Evolutionary conservation across 2,888 invertebrate species (phyloP).

Genomic region (Drosophila borborema): DNA sequence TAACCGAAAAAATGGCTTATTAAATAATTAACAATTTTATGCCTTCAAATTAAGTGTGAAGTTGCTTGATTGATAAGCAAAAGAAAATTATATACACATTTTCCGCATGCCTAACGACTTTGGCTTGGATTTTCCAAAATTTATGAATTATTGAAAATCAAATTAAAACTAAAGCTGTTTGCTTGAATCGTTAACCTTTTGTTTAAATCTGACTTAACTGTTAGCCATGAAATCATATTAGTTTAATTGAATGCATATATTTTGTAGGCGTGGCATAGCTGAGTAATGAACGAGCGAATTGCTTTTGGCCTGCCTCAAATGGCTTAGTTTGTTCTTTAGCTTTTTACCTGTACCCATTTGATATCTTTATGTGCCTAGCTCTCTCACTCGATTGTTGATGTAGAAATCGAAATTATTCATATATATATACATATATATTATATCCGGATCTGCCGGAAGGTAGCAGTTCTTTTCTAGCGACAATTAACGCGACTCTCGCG

Average conservation of each 20-base stretch:
- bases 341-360: neutral
- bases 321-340: neutral
- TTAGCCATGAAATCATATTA: neutral
- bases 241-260: neutral
- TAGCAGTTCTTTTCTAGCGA: constrained; percentile 30
- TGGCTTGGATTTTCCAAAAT: neutral
- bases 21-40: neutral
- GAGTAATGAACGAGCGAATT: neutral
- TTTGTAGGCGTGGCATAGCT: neutral
- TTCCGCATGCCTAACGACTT: constrained; percentile 1
- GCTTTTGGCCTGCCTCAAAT: neutral
- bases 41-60: neutral
- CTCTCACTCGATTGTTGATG: neutral
- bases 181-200: neutral
- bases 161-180: neutral
- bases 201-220: neutral
- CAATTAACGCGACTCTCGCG: constrained; percentile 40
- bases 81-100: neutral
- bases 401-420: neutral
- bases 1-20: neutral
- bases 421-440: neutral
- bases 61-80: neutral
- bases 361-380: neutral
- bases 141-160: neutral
- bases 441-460: constrained; percentile 3